A percentile compares a stretch with the other conserved stretches of the same genome.
These are phyloP conservation scores for Rhamnusium bicolor DNA, from an alignment of 2,888 invertebrate genomes.

Conservation along the genomic window DNA sequence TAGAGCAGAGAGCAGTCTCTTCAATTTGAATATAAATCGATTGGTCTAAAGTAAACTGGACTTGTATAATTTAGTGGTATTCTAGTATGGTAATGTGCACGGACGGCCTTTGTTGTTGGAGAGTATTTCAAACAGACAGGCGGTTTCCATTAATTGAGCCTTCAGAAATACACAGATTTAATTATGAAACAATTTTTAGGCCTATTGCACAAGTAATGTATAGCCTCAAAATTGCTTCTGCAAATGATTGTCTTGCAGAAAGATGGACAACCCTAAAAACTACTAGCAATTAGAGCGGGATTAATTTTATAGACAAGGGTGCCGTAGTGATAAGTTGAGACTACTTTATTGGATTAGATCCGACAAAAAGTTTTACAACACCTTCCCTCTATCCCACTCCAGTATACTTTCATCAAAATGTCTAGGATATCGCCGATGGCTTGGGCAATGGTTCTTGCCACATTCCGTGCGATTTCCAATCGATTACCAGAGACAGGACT, in stretches of 20 bases:
- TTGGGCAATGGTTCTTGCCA: slow-evolving; percentile 1
- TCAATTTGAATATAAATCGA: slow-evolving; percentile 19
- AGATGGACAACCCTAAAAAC: background rate
- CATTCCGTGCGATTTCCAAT: slow-evolving; percentile 21
- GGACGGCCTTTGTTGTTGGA: slow-evolving; percentile 14
- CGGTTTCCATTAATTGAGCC: background rate
- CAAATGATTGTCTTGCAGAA: slow-evolving; percentile 5
- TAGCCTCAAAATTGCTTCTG: too few species aligned
- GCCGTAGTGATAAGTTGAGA: slow-evolving; percentile 1
- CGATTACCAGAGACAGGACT: background rate
- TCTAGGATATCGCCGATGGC: slow-evolving; percentile 8
- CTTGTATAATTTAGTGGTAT: slow-evolving; percentile 23
- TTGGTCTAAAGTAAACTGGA: slow-evolving; percentile 12
- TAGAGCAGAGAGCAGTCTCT: background rate
- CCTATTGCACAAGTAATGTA: too few species aligned
- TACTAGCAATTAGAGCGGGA: slow-evolving; percentile 2
- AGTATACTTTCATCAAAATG: slow-evolving; percentile 10
- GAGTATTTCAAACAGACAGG: background rate
- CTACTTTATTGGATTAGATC: slow-evolving; percentile 20
- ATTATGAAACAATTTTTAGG: background rate
- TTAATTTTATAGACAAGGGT: slow-evolving; percentile 15
- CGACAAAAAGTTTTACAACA: slow-evolving; percentile 19
- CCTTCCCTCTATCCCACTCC: background rate
- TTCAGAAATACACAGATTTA: background rate
- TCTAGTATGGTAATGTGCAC: background rate